These are phyloP conservation scores for Drosophila austrosaltans DNA, from an alignment of 2,888 invertebrate species.

Conservation along the genomic window DNA sequence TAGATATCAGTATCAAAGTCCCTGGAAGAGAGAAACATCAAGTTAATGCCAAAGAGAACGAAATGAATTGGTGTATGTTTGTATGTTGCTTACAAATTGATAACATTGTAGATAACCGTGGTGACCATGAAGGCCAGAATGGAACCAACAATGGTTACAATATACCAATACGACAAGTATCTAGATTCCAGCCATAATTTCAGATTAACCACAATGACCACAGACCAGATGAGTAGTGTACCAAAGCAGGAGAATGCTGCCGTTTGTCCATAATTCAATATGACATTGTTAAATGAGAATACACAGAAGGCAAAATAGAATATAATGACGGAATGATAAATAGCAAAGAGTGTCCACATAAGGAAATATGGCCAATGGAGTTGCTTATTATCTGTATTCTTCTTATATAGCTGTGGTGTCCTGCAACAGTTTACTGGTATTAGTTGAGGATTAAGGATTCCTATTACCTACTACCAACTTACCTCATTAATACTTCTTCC, in stretches of 20 bases:
- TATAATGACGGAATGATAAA: constrained; percentile 88
- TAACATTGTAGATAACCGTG: constrained; percentile 85
- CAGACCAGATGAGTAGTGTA: constrained; percentile 85
- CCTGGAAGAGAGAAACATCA: constrained; percentile 67
- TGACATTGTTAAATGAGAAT: constrained; percentile 84
- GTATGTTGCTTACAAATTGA: constrained; percentile 85
- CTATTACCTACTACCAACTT: constrained; percentile 52
- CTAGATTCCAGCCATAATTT: constrained; percentile 87
- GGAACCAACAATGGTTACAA: constrained; percentile 85
- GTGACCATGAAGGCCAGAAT: constrained; percentile 85
- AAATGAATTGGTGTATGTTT: neutral
- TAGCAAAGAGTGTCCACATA: constrained; percentile 86
- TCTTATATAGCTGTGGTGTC: constrained; percentile 88
- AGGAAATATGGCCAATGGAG: constrained; percentile 87
- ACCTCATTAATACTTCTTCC: constrained; percentile 85
- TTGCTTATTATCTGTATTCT: constrained; percentile 86
- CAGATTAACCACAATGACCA: constrained; percentile 86
- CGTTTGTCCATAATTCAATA: constrained; percentile 84
- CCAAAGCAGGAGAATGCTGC: constrained; percentile 86
- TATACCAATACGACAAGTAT: constrained; percentile 85
- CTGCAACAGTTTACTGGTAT: constrained; percentile 70
- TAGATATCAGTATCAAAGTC: constrained; percentile 85
- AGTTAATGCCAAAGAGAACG: neutral
- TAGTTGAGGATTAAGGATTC: too few species aligned
- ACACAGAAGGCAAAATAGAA: constrained; percentile 85